phyloP scores from a whole-genome alignment of 2,113 vertebrate species.

The Prietella phreatophila region DNA sequence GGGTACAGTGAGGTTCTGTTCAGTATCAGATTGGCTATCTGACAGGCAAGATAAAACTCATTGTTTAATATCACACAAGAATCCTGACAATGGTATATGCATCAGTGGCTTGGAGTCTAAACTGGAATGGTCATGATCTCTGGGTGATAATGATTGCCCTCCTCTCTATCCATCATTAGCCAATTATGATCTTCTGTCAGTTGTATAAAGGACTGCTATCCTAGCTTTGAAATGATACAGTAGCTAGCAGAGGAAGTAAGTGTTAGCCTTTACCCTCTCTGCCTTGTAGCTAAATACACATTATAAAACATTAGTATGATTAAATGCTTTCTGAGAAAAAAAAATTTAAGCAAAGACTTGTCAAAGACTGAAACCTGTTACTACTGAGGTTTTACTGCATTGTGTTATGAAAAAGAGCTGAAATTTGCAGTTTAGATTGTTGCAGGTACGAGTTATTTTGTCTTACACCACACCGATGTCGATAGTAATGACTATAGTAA shows the following conservation, averaged over 20 bases:
- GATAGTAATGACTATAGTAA: no score
- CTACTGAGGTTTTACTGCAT: background rate
- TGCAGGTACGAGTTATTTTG: background rate
- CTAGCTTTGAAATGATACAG: background rate
- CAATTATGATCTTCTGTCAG: background rate
- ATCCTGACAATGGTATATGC: background rate
- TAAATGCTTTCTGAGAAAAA: background rate
- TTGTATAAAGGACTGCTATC: background rate
- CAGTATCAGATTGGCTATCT: background rate
- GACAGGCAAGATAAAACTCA: constrained; percentile 4
- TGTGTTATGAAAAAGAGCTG: background rate
- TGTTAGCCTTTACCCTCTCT: background rate
- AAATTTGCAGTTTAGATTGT: background rate
- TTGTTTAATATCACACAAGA: background rate
- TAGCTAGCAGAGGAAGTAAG: background rate
- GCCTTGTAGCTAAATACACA: background rate
- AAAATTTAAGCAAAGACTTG: background rate
- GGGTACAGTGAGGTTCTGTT: background rate
- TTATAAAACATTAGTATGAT: background rate
- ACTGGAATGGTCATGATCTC: background rate
- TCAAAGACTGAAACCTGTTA: background rate
- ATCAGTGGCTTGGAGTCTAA: background rate
- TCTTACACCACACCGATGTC: background rate
- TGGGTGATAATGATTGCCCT: background rate
- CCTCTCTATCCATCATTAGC: background rate